These are phyloP conservation scores for Strigamia transsilvanica DNA, from an alignment of 2,888 invertebrate genomes.

Conservation along the genomic window DNA sequence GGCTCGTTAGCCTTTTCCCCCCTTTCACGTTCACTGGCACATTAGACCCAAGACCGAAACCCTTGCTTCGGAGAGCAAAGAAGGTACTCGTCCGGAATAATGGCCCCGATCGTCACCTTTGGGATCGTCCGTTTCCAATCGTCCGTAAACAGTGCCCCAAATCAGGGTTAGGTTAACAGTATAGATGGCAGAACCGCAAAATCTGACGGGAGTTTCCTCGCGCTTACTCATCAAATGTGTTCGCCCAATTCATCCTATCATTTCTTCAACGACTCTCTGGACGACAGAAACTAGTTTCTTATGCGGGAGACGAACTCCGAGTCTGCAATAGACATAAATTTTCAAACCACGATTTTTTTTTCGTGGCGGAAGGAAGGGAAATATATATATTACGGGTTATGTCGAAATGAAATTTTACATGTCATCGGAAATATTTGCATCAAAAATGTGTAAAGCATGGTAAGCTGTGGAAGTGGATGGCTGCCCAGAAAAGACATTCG, in stretches of 20 bases:
- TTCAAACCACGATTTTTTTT: neutral
- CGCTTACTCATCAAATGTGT: neutral
- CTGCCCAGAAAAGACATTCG: neutral
- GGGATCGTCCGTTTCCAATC: conserved; percentile 48
- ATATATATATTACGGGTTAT: neutral
- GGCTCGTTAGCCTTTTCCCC: conserved; percentile 31
- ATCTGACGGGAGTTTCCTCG: conserved; percentile 26
- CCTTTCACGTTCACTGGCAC: conserved; percentile 16
- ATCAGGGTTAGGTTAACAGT: conserved; percentile 29
- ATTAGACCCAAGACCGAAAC: conserved; percentile 11
- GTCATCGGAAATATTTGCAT: conserved; percentile 18
- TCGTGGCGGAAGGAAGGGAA: neutral
- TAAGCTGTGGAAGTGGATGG: neutral
- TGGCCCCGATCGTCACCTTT: conserved; percentile 42
- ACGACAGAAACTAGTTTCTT: neutral
- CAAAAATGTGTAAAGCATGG: neutral
- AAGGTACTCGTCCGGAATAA: conserved; percentile 42
- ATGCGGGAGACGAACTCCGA: neutral
- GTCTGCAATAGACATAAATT: conserved; percentile 4
- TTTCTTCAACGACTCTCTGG: neutral
- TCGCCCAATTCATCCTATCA: conserved; percentile 1
- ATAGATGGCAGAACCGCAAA: neutral
- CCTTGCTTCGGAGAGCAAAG: conserved; percentile 15
- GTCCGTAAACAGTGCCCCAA: conserved; percentile 3
- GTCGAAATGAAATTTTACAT: conserved; percentile 3